Percentiles rank a stretch among this genome's conserved stretches.
Evolutionary conservation across 2,888 invertebrate species (phyloP).

Genomic region (Eilema caniola): DNA sequence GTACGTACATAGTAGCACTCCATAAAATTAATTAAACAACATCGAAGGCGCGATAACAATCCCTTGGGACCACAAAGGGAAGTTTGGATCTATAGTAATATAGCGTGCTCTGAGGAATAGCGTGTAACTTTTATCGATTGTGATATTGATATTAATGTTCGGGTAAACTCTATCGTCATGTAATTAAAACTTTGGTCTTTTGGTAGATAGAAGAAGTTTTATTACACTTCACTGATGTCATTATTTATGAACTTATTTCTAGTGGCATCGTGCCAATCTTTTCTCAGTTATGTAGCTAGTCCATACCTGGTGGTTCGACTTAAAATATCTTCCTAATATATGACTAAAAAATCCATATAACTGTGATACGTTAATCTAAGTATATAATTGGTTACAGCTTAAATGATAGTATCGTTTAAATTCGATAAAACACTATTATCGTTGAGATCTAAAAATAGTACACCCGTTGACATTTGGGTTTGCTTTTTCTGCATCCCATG

Average conservation of each 20-base stretch:
- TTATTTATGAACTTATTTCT: constrained; percentile 3
- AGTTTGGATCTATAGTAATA: constrained; percentile 21
- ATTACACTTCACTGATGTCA: background rate
- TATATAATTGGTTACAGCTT: too few relatives aligned
- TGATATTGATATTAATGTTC: constrained; percentile 35
- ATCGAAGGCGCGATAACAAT: constrained; percentile 41
- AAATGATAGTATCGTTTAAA: too few relatives aligned
- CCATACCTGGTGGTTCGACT: background rate
- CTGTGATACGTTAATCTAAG: too few relatives aligned
- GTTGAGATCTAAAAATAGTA: too few relatives aligned
- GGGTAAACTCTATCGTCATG: constrained; percentile 25
- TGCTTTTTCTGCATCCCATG: too few relatives aligned
- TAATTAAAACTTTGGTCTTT: constrained; percentile 45
- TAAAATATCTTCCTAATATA: too few relatives aligned
- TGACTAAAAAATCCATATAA: too few relatives aligned
- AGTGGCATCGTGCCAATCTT: background rate
- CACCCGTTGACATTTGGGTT: too few relatives aligned
- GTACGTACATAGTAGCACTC: background rate
- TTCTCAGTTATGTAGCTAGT: background rate
- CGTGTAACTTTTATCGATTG: constrained; percentile 33
- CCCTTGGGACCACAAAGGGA: constrained; percentile 39
- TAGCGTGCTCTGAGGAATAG: constrained; percentile 20
- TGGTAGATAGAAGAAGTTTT: constrained; percentile 25
- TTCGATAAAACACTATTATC: too few relatives aligned
- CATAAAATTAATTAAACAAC: constrained; percentile 45